These are phyloP conservation scores for Gobio occitaniae DNA, from an alignment of 2,797 vertebrate genomes.

Conservation along the genomic window DNA sequence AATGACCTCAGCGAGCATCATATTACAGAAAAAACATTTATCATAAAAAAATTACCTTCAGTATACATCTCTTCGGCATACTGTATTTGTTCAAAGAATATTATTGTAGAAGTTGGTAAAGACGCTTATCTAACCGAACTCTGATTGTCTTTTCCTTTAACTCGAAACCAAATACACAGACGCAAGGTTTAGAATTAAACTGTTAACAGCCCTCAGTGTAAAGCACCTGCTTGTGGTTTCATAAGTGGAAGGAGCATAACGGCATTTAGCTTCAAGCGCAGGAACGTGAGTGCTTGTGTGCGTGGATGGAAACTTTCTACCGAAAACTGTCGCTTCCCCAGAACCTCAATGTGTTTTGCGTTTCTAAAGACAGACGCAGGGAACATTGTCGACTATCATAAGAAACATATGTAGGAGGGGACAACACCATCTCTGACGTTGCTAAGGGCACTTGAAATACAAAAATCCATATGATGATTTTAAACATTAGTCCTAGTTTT, in stretches of 20 bases:
- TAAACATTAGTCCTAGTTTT: not conserved
- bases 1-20: not conserved
- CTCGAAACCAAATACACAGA: not conserved
- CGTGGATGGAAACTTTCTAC: constrained; percentile 39
- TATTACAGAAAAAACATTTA: not conserved
- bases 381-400: constrained; percentile 3
- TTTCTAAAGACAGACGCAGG: constrained; percentile 31
- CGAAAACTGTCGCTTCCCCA: constrained; percentile 6
- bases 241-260: not conserved
- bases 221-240: constrained; percentile 14
- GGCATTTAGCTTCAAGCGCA: not conserved
- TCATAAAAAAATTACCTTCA: not conserved
- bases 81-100: not conserved
- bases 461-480: not conserved
- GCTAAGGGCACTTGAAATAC: not conserved
- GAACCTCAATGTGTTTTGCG: not conserved
- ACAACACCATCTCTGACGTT: constrained; percentile 37
- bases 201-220: not conserved
- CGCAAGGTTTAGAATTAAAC: not conserved
- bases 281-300: constrained; percentile 7
- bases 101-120: not conserved
- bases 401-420: constrained; percentile 53
- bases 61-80: not conserved
- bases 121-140: not conserved
- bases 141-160: not conserved